These are phyloP conservation scores for Prunella strophiata DNA, from an alignment of 2,797 vertebrate genomes.

Conservation along the genomic window DNA sequence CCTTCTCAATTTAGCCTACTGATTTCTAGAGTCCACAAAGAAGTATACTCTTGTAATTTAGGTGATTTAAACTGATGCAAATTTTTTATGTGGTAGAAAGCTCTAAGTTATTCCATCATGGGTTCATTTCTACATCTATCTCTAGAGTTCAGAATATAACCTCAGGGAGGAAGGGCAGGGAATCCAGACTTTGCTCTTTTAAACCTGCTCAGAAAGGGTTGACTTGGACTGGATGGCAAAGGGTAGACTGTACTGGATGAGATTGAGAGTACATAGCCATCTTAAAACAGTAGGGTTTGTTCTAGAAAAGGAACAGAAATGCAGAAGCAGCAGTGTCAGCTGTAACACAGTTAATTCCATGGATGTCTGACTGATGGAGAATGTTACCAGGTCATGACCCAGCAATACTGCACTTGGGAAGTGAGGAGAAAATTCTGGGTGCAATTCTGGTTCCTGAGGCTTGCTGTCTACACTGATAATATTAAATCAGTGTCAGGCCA, in stretches of 20 bases:
- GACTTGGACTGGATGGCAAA: not conserved
- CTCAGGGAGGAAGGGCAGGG: accelerated
- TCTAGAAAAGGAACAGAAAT: not conserved
- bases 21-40: not conserved
- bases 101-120: not conserved
- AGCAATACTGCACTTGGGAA: not conserved
- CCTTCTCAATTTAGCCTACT: not conserved
- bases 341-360: not conserved
- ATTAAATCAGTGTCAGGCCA: not conserved
- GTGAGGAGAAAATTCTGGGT: not conserved
- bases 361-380: not conserved
- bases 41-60: not conserved
- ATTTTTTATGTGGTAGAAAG: not conserved
- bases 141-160: not conserved
- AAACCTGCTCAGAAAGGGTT: not conserved
- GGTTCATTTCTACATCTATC: not conserved
- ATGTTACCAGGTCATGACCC: not conserved
- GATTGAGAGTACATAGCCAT: not conserved
- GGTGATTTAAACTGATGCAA: not conserved
- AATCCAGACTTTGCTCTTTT: not conserved
- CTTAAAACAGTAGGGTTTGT: not conserved
- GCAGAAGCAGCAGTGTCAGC: not conserved
- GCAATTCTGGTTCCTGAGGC: not conserved
- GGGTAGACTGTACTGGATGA: not conserved
- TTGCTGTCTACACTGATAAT: not conserved